These are phyloP conservation scores for Eulemur rufifrons DNA, from an alignment of 2,113 vertebrate genomes.

Conservation along the genomic window DNA sequence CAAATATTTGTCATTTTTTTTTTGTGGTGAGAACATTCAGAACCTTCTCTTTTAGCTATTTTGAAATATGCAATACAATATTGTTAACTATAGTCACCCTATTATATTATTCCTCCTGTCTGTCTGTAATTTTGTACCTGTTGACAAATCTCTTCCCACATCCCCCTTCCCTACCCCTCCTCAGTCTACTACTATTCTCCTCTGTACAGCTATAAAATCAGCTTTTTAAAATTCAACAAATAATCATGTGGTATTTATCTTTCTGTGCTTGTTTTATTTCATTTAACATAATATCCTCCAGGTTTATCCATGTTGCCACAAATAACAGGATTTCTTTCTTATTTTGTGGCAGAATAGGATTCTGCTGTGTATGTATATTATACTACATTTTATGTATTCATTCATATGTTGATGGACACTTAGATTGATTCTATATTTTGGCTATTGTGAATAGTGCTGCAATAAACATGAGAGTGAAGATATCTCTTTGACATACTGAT, in stretches of 20 bases:
- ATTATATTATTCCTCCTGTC: neutral
- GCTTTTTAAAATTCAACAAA: neutral
- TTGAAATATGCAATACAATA: neutral
- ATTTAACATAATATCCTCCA: neutral
- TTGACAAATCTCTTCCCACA: neutral
- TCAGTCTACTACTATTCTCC: neutral
- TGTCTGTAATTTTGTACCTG: neutral
- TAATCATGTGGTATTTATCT: neutral
- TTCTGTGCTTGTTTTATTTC: neutral
- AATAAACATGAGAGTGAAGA: neutral
- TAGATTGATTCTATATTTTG: neutral
- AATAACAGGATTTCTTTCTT: neutral
- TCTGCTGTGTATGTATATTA: neutral
- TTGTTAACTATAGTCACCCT: neutral
- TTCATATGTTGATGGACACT: neutral
- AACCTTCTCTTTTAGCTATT: neutral
- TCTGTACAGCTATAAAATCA: neutral
- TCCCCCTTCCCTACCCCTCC: neutral
- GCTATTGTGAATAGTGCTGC: neutral
- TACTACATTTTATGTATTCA: neutral
- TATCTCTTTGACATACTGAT: neutral
- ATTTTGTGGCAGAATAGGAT: neutral
- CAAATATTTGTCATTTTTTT: neutral
- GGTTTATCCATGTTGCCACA: neutral
- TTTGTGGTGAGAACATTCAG: neutral